Evolutionary conservation across 1,140 invertebrate species (phyloP), one percentile per base, ranked within the genome.

Genomic region (Drosophila sp.): DNA sequence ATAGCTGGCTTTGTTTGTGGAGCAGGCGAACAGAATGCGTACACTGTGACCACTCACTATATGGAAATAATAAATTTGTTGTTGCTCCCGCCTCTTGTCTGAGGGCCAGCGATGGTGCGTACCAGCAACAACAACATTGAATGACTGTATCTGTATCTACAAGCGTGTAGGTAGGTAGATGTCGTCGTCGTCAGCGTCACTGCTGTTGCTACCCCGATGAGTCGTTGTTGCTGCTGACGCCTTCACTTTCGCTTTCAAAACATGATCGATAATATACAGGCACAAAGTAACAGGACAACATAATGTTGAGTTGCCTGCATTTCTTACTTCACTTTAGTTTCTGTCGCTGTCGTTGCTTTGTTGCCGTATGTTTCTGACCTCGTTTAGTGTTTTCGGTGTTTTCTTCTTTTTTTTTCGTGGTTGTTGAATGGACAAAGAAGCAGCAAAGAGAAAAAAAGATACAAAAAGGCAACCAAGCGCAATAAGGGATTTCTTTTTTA

Each of bases 191-290:
- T 33, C 23, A 7, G 10, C 17, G 33, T 5, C 29, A 6, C 50
- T 38, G 29, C 10, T 25, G 57, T 66, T 50, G 65, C 47, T 41
- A 4, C 17, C 17, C 17, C 17, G 17, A 17, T 17, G 17, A 17
- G 57, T 17, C 32, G 27, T 30, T 25, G n/a, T 38, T 38, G 30
- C 71, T 41, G 50, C 47, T 30, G 38, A 33, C 50, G 64, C 65
- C 75, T 72, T 82, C 82, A 86, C 82, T 85, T 72, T 85, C 82
- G 82, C 66, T 87, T 85, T 85, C 64, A 70, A 86, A 84, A 70
- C 82, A 85, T 85, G 82, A 85, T 85, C 82, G 82, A 85, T 85
- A 85, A 85, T 85, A 87, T 85, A 81, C 68, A 69, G 82, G 82
- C 82, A 85, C 67, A 65, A 56, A 62, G 79, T 87, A 85, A 66